Conservation (phyloP, 2,113 vertebrate species). For the Mus pahari region DNA sequence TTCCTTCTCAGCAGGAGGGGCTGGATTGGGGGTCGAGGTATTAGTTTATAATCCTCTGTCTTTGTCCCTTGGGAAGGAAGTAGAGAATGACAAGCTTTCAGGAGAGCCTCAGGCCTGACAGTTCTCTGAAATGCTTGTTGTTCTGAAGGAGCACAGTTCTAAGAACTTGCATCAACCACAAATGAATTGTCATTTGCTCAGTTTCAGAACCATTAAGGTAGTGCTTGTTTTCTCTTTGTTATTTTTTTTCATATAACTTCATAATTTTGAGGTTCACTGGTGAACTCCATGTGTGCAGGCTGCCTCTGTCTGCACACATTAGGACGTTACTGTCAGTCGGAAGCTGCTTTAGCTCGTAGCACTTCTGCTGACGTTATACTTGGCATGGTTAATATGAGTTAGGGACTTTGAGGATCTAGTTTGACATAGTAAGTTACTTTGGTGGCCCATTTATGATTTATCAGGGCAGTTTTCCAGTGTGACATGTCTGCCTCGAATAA, state of each 20-base stretch:
- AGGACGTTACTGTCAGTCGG: not conserved
- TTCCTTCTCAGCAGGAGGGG: slow-evolving; percentile 13
- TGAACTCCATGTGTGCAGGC: not conserved
- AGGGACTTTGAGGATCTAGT: not conserved
- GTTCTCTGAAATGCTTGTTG: slow-evolving; percentile 65
- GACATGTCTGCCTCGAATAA: not conserved
- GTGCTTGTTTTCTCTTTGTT: slow-evolving; percentile 53
- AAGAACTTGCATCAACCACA: slow-evolving; percentile 74
- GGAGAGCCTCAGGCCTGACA: slow-evolving; percentile 51
- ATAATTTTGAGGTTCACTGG: slow-evolving; percentile 53
- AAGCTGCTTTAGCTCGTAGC: slow-evolving; percentile 20
- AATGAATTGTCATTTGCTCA: slow-evolving; percentile 62
- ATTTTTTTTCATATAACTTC: slow-evolving; percentile 60
- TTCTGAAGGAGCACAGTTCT: slow-evolving; percentile 72
- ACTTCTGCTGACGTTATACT: slow-evolving; percentile 30
- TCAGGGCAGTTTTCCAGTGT: not conserved
- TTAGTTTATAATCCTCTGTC: not conserved
- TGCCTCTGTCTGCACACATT: too few relatives aligned
- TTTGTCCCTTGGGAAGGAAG: slow-evolving; percentile 68
- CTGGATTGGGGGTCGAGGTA: slow-evolving; percentile 52
- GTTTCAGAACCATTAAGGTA: slow-evolving; percentile 65
- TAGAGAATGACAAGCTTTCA: slow-evolving; percentile 61
- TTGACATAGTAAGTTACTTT: slow-evolving; percentile 39
- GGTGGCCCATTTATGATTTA: slow-evolving; percentile 15
- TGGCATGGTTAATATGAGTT: not conserved